A percentile compares a stretch with the other conserved stretches of the same genome.
Conservation (phyloP, 2,797 vertebrate genomes). For the Austrolebias charrua region DNA sequence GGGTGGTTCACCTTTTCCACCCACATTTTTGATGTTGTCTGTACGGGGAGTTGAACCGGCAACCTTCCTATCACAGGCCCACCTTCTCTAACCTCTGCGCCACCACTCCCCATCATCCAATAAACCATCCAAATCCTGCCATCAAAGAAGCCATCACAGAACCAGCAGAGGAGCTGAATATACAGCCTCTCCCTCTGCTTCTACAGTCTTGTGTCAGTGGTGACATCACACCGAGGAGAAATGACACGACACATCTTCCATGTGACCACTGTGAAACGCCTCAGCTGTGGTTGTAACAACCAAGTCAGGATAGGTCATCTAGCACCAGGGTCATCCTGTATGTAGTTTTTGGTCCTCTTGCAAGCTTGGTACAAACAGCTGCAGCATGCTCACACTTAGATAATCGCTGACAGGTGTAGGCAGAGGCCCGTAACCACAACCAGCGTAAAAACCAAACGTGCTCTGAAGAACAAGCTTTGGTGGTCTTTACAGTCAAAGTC, state of each 20-base stretch:
- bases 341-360: conserved; percentile 53
- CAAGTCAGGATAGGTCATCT: conserved; percentile 78
- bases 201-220: not conserved
- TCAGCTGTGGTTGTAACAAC: conserved; percentile 59
- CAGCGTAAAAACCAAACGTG: conserved; percentile 37
- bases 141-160: conserved; percentile 13
- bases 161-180: conserved; percentile 1
- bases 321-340: conserved; percentile 64
- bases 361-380: conserved; percentile 80
- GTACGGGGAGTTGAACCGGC: too few species aligned
- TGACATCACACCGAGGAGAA: conserved; percentile 31
- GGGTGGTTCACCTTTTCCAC: too few species aligned
- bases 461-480: conserved; percentile 23
- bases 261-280: conserved; percentile 55
- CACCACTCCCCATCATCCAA: conserved; percentile 10
- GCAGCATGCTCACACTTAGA: conserved; percentile 62
- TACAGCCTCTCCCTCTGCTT: not conserved
- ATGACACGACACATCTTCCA: conserved; percentile 50
- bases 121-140: conserved; percentile 6
- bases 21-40: too few species aligned
- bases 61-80: too few species aligned
- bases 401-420: conserved; percentile 60
- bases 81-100: too few species aligned
- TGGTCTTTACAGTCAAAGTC: conserved; percentile 7
- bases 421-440: conserved; percentile 17